Conservation (phyloP, 2,113 vertebrate genomes). For the Pseudorhombus dupliciocellatus region DNA sequence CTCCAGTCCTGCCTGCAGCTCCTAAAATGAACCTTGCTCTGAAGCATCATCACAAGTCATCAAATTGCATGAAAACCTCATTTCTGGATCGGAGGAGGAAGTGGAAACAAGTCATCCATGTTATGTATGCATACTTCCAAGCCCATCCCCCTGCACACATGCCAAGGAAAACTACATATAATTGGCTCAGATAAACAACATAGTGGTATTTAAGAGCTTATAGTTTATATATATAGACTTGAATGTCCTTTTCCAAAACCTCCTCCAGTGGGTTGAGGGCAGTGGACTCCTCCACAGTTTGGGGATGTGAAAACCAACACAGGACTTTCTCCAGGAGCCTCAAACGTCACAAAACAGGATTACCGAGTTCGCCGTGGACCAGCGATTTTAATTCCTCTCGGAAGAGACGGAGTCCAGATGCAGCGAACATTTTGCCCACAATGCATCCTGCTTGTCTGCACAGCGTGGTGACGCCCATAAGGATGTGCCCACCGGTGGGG, state of each 20-base stretch:
- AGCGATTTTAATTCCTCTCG: slow-evolving; percentile 1
- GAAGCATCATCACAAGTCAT: no score
- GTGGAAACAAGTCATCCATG: no score
- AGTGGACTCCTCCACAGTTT: slow-evolving; percentile 1
- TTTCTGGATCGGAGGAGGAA: no score
- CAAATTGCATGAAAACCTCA: no score
- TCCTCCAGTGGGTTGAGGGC: neutral
- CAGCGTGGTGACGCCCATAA: neutral
- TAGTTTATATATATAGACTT: neutral
- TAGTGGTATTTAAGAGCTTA: slow-evolving; percentile 1
- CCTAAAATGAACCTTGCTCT: neutral
- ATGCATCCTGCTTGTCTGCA: neutral
- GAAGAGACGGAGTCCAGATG: slow-evolving; percentile 12
- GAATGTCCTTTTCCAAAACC: neutral
- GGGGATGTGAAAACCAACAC: neutral
- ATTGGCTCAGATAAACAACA: neutral
- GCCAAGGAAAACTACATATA: neutral
- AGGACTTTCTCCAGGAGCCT: neutral
- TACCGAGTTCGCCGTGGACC: neutral
- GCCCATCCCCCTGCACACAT: neutral
- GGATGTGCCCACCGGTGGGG: neutral
- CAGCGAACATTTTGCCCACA: neutral
- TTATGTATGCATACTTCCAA: no score
- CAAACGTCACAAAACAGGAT: neutral
- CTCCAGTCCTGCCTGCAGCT: slow-evolving; percentile 4